Evolutionary conservation across 2,797 vertebrate species (phyloP).

Genomic region (Tauraco hartlaubi): DNA sequence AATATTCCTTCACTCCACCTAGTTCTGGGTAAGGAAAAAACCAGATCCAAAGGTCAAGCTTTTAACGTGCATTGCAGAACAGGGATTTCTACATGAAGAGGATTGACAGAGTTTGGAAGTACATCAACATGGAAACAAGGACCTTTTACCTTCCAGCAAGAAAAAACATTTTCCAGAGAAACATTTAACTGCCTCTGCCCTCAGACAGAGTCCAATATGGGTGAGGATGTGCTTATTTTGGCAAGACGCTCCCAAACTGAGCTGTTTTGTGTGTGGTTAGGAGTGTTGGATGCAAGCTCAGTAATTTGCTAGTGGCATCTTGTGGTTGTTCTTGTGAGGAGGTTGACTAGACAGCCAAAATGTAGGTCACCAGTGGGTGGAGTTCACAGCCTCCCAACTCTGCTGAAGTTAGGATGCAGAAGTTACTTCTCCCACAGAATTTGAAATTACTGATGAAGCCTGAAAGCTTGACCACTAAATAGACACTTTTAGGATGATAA

Average conservation of each 20-base stretch:
- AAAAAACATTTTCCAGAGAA: slow-evolving; percentile 11
- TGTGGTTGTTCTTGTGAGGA: not conserved
- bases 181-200: slow-evolving; percentile 21
- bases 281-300: not conserved
- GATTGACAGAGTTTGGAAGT: not conserved
- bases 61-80: not conserved
- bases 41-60: not conserved
- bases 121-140: not conserved
- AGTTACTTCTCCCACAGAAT: not conserved
- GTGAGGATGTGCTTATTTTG: slow-evolving; percentile 60
- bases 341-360: slow-evolving; percentile 22
- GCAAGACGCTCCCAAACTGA: not conserved
- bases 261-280: slow-evolving; percentile 17
- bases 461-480: not conserved
- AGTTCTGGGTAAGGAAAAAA: not conserved
- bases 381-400: not conserved
- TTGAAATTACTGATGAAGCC: not conserved
- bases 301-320: slow-evolving; percentile 39
- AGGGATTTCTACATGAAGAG: not conserved
- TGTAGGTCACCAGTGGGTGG: slow-evolving; percentile 46
- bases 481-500: not conserved
- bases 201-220: not conserved
- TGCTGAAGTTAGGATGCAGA: not conserved
- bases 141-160: slow-evolving; percentile 43
- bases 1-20: not conserved